A percentile compares a stretch with the other conserved stretches of the same genome.
Conservation (phyloP, 2,888 invertebrate species). For the Diarsia mendica region DNA sequence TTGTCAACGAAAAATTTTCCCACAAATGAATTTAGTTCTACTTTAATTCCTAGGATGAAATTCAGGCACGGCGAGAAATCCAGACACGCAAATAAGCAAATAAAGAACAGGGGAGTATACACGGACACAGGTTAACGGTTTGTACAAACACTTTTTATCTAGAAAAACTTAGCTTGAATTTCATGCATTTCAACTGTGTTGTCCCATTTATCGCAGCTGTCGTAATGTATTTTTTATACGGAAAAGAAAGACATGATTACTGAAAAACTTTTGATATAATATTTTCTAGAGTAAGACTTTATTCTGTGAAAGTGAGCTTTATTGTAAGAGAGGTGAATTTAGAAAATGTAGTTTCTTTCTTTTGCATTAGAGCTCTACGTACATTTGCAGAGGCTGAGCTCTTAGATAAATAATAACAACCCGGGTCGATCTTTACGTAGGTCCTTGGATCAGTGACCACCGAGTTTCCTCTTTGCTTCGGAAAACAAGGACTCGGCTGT, state of each 20-base stretch:
- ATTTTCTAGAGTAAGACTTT: constrained; percentile 6
- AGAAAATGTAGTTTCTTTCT: neutral
- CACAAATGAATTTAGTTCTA: constrained; percentile 30
- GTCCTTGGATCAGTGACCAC: no score
- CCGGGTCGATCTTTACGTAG: no score
- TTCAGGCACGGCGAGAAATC: constrained; percentile 38
- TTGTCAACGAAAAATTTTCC: constrained; percentile 7
- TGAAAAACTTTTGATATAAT: constrained; percentile 18
- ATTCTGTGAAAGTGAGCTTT: neutral
- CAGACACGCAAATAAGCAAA: constrained; percentile 55
- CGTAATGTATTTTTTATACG: constrained; percentile 23
- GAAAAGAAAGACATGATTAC: constrained; percentile 10
- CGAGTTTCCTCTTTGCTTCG: no score
- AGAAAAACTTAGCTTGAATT: constrained; percentile 42
- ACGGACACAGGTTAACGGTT: constrained; percentile 48
- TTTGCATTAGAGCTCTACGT: neutral
- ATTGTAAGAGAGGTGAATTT: neutral
- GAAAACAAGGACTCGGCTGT: no score
- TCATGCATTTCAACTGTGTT: constrained; percentile 44
- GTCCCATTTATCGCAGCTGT: constrained; percentile 6
- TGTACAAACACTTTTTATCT: constrained; percentile 53
- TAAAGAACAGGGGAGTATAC: constrained; percentile 49
- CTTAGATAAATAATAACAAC: no score
- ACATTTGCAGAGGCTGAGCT: no score
- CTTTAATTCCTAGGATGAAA: constrained; percentile 46